Base-by-base conservation (phyloP, 2,888 invertebrate species). In the Nematopogon swammerdamellus region DNA sequence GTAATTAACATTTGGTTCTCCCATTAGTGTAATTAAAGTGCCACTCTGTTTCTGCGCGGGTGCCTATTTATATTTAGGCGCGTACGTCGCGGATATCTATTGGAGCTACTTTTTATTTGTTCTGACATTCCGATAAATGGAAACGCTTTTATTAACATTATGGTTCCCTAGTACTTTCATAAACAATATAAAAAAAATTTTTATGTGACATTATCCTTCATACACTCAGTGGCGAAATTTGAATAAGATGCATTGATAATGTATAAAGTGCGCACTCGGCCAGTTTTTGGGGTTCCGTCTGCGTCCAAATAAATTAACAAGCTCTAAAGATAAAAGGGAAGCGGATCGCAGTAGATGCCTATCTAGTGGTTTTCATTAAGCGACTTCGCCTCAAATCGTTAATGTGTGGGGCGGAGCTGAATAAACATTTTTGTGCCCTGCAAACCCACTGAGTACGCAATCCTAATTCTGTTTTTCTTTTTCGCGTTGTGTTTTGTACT, bases 1-100 rank as follows among this genome's bases (percentile, higher is more conserved):
- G 83, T 85, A 86, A 86, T 86, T 86, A 86, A 85, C 85, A 85
- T 84, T 84, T 82, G 83, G 81, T 82, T 81, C 81, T 80, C 80
- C 86, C 86, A 87, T 87, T 87, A 87, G 85, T 84, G 82, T 86
- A 86, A 87, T 87, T 86, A 86, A 86, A 85, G 82, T 82, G 82
- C 82, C 84, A 79, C 84, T 84, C 80, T 80, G 77, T 51, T 46
- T 30, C 44, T 17, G 29, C n/a, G 17, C 17, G n/a, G n/a, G 48
- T 42, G 36, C 47, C 29, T 36, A 19, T 50, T 54, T 44, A 49
- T 25, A 49, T 52, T 52, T 50, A 52, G 47, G 17, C 47, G 18
- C 30, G 30, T n/a, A 8, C 29, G 30, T 18, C 18, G 16, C 30
- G 19, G 19, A 5, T 4, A 5, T 45, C 14, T 18, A 10, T 45